Evolutionary conservation across 2,797 vertebrate species (phyloP).

Genomic region (Melanotaenia nigrans): DNA sequence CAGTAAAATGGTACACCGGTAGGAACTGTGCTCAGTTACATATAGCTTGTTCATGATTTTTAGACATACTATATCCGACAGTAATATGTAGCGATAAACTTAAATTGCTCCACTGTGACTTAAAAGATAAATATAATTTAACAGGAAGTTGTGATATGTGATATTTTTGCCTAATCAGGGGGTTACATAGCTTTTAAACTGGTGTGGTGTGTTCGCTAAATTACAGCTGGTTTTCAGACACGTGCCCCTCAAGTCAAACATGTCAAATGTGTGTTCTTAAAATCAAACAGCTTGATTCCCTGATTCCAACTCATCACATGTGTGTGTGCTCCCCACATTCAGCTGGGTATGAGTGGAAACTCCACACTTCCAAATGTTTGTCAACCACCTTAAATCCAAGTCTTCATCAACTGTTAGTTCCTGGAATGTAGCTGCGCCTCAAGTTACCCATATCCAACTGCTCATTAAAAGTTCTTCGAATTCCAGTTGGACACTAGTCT

Average conservation of each 20-base stretch:
- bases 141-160: conserved; percentile 6
- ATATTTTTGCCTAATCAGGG: conserved; percentile 63
- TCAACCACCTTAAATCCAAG: neutral
- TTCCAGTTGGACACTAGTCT: conserved; percentile 2
- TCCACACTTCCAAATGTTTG: conserved; percentile 26
- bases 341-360: neutral
- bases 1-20: neutral
- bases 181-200: conserved; percentile 57
- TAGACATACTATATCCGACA: neutral
- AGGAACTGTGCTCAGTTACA: conserved; percentile 1
- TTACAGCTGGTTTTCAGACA: conserved; percentile 62
- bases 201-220: conserved; percentile 59
- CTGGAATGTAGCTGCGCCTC: conserved; percentile 11
- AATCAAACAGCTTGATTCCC: conserved; percentile 43
- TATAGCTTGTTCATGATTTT: neutral
- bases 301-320: conserved; percentile 13
- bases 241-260: conserved; percentile 49
- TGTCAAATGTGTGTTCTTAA: conserved; percentile 39
- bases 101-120: neutral
- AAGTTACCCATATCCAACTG: neutral
- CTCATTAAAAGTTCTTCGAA: conserved; percentile 9
- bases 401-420: conserved; percentile 7
- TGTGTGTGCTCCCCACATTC: conserved; percentile 12
- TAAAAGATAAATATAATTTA: conserved; percentile 13
- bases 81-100: neutral